Conservation (phyloP, 2,113 vertebrate genomes). For the Tragelaphus buxtoni region DNA sequence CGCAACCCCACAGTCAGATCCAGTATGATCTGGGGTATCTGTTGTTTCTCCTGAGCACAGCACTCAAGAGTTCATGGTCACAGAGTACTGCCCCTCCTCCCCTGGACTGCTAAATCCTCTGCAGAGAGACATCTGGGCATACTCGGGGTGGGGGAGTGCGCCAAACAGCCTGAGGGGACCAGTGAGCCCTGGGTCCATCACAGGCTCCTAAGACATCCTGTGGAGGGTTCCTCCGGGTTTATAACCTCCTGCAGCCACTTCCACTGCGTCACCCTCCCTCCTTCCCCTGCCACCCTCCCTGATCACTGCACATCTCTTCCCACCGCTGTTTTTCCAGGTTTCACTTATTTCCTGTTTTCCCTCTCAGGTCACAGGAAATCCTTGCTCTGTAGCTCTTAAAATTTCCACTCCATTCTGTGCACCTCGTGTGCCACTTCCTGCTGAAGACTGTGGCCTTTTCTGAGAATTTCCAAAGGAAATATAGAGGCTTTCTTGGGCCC, state of each 20-base stretch:
- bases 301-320: background rate
- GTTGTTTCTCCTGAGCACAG: background rate
- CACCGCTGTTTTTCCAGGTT: background rate
- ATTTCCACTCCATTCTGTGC: background rate
- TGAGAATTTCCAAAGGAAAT: background rate
- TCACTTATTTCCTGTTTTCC: background rate
- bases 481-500: background rate
- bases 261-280: accelerated
- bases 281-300: accelerated
- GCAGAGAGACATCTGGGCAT: accelerated
- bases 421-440: background rate
- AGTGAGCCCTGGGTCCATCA: accelerated
- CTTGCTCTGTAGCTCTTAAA: background rate
- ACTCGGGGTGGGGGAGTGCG: accelerated
- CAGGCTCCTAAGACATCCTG: accelerated
- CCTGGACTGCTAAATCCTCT: background rate
- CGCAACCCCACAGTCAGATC: accelerated
- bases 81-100: no score
- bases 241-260: accelerated
- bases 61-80: background rate
- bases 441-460: background rate
- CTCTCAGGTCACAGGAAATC: background rate
- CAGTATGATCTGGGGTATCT: background rate
- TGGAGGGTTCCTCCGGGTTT: background rate
- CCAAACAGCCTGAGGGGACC: background rate